These are phyloP conservation scores for Ladona fulva DNA, from an alignment of 1,140 invertebrate genomes.

Conservation along the genomic window DNA sequence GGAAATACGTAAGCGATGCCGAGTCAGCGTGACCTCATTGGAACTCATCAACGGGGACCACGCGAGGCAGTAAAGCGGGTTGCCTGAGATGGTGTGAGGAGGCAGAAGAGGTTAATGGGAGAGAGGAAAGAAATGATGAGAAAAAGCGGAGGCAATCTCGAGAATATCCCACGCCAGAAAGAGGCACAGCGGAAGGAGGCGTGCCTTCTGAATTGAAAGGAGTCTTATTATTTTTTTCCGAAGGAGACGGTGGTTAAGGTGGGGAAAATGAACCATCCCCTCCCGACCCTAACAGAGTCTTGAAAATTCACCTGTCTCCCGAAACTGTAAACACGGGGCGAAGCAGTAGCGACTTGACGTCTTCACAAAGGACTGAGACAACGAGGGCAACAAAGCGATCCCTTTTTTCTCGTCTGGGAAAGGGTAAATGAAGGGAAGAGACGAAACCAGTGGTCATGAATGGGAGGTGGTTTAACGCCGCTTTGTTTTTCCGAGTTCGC, in stretches of 20 bases:
- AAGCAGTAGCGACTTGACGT: no score
- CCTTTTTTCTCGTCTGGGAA: no score
- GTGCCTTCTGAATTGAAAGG: background rate
- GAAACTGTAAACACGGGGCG: background rate
- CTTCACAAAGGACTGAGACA: no score
- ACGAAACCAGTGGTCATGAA: no score
- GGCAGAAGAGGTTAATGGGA: background rate
- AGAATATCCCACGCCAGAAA: slow-evolving; percentile 3
- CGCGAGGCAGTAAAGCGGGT: background rate
- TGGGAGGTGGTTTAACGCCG: no score
- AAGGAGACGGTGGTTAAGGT: background rate
- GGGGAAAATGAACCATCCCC: background rate
- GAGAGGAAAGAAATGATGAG: background rate
- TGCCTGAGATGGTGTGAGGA: background rate
- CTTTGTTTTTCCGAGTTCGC: no score
- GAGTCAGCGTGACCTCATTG: background rate
- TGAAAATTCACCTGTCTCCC: background rate
- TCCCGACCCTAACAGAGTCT: background rate
- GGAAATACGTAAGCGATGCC: background rate
- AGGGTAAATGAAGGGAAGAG: no score
- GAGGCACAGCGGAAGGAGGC: background rate
- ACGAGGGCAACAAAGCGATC: no score
- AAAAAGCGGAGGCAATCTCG: background rate
- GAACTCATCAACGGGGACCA: background rate
- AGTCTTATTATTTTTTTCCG: background rate